Evolutionary conservation across 2,888 invertebrate genomes (phyloP).

Genomic region (Itoplectis maculator): DNA sequence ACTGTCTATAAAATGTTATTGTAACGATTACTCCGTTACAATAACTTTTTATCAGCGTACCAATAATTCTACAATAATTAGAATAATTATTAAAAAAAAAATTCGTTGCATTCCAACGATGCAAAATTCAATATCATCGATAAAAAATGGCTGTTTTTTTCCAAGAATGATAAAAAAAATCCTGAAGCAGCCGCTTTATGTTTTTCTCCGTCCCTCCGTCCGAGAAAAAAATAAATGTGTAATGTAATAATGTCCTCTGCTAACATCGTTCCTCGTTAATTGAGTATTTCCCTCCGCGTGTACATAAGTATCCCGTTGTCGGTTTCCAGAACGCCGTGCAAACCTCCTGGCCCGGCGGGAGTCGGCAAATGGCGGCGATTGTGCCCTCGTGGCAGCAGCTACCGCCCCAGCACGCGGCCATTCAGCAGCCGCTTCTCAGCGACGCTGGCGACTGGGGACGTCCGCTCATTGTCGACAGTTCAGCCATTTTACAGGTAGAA

Average conservation of each 20-base stretch:
- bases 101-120: no score
- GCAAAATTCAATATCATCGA: no score
- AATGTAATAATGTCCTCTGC: background rate
- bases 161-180: no score
- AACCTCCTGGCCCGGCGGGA: constrained; percentile 89
- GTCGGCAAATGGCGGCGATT: constrained; percentile 91
- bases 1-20: no score
- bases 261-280: constrained; percentile 66
- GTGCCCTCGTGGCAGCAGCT: constrained; percentile 95
- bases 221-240: background rate
- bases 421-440: constrained; percentile 87
- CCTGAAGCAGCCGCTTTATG: no score
- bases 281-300: constrained; percentile 62
- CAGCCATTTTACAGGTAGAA: constrained; percentile 89
- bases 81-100: no score
- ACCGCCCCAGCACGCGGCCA: constrained; percentile 87
- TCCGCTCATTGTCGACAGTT: constrained; percentile 91
- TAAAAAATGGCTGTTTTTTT: no score
- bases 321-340: constrained; percentile 87
- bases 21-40: no score
- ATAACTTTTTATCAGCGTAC: no score
- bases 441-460: constrained; percentile 90
- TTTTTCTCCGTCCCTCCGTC: background rate
- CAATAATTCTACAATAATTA: no score
- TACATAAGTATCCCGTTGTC: constrained; percentile 70